Base-by-base conservation (phyloP, 1,140 invertebrate species). In the Drosophila repleta region DNA sequence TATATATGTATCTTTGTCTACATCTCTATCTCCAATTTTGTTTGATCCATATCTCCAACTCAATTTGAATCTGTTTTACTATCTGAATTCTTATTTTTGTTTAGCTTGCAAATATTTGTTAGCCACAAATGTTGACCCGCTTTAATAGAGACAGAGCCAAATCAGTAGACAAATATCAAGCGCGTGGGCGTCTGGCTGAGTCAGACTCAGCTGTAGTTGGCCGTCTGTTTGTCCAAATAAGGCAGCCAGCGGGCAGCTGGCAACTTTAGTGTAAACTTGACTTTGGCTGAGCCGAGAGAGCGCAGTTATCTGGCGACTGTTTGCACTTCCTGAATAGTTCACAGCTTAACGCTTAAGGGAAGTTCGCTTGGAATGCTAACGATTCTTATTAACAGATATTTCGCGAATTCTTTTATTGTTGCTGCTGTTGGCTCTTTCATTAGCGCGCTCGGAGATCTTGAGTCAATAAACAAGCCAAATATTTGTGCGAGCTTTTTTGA, bases 401-500 rank as follows among this genome's bases (percentile, higher is more conserved):
- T 57, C 41, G 37, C n/a, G 18, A 17, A 49, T 17, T 52, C 7
- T 15, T 24, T 18, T 20, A 13, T 56, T 41, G 46, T 53, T 49
- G 21, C 17, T 61, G 26, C 45, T 18, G 15, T 15, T 41, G 17
- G 7, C 39, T 41, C n/a, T 29, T n/a, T 63, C 10, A 48, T 49
- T 57, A 57, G 11, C 35, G 26, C 26, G 32, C 49, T 68, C 45
- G n/a, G n/a, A 76, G 52, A 48, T 48, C 43, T 48, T 71, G 48
- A 75, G 52, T 75, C 71, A 78, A 72, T 72, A 72, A 55, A 15
- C 58, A 56, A 49, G 48, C 37, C 62, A 80, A 61, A 74, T 78
- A 63, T 79, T 71, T 70, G 46, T 61, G 60, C 18, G 48, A 52
- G 29, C n/a, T 29, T 63, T 24, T 43, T 63, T 15, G 43, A 72